Evolutionary conservation across 2,797 vertebrate genomes (phyloP), one percentile per base, ranked within the genome.

Genomic region (Thamnophis elegans): DNA sequence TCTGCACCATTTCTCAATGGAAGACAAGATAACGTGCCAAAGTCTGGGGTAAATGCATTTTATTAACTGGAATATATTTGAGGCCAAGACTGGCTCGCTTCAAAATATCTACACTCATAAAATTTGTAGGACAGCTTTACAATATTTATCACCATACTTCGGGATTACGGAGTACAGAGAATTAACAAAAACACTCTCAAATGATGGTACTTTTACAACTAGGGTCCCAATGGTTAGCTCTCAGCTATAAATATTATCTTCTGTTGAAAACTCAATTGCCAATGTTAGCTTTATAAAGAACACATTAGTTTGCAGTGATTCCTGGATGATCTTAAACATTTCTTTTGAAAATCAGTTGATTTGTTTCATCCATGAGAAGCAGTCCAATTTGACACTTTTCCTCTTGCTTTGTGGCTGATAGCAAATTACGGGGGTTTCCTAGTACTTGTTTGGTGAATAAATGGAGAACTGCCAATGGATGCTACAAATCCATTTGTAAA

Each of bases 401-500:
- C 14, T 91, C 90, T 54, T 0, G 0, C 0, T 0, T 90, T 54
- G 0, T 22, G 42, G 47, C 92, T 53, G 42, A 82, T 89, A 2
- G 36, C 87, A 28, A 93, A 93, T 87, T 91, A 85, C 82, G 93
- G 89, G 78, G 32, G 94, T 96, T 7, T 2, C 82, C 93, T 55
- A 12, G 0, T 9, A 36, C 55, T 59, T 91, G 54, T 93, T 94
- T 94, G 62, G 90, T 42, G 92, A 94, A 94, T 93, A 56, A 42
- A 2, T 1, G 1, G 89, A 88, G 91, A 95, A 88, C 58, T 89
- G 92, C 62, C 91, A 91, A 93, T 62, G 25, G 92, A 92, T 90
- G 56, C 85, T 88, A 53, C 90, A 93, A 95, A 91, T 89, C 87
- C 53, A 60, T 62, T 91, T 90, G 93, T 93, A 95, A 92, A 89